Conservation (phyloP, 2,797 vertebrate species). For the Loriculus beryllinus region DNA sequence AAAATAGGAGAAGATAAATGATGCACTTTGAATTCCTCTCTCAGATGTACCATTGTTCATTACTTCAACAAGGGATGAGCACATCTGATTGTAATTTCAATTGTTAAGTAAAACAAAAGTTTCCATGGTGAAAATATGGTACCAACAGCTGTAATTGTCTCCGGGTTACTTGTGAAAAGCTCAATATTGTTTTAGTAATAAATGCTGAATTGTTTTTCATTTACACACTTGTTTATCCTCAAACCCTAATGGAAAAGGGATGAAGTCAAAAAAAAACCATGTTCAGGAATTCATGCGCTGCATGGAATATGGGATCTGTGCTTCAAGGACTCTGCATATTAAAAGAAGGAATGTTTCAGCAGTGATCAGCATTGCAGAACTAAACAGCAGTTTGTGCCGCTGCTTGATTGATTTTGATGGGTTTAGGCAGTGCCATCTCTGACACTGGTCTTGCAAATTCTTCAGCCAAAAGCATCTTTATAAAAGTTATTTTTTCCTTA, state of each 20-base stretch:
- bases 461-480: background rate
- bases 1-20: slow-evolving; percentile 82
- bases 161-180: slow-evolving; percentile 63
- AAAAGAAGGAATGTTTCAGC: background rate
- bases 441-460: background rate
- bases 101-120: slow-evolving; percentile 74
- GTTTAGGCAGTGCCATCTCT: background rate
- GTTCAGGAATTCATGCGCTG: background rate
- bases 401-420: background rate
- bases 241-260: background rate
- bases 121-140: slow-evolving; percentile 72
- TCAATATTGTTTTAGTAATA: slow-evolving; percentile 58
- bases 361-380: background rate
- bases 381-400: background rate
- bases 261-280: slow-evolving; percentile 5
- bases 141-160: slow-evolving; percentile 70
- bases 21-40: slow-evolving; percentile 76
- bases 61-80: slow-evolving; percentile 72
- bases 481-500: background rate
- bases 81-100: slow-evolving; percentile 78
- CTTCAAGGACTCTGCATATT: background rate
- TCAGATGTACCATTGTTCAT: slow-evolving; percentile 78
- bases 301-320: background rate
- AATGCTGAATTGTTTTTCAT: slow-evolving; percentile 59
- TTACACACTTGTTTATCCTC: slow-evolving; percentile 61